phyloP scores from a whole-genome alignment of 2,113 vertebrate species.

The Ciconia maguari region DNA sequence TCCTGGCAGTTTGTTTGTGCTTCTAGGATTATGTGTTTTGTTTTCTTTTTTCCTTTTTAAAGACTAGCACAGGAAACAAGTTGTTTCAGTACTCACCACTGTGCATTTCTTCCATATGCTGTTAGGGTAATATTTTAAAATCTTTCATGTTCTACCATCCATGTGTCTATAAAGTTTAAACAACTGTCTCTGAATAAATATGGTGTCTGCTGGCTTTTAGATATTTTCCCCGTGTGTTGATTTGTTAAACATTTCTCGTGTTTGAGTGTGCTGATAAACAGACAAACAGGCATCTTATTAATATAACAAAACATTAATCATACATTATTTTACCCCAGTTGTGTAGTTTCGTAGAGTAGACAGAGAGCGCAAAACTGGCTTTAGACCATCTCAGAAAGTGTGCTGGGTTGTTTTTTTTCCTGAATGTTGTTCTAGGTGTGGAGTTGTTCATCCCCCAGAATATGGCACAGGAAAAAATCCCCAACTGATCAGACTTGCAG shows the following conservation, averaged over 20 bases:
- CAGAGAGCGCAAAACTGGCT: background rate
- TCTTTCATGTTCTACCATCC: background rate
- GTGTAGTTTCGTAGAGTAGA: background rate
- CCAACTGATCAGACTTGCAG: background rate
- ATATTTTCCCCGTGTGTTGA: background rate
- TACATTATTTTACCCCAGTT: background rate
- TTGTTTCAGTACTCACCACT: conserved; percentile 41
- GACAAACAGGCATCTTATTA: background rate
- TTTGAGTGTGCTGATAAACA: background rate
- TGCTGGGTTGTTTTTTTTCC: background rate
- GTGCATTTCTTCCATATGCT: conserved; percentile 32
- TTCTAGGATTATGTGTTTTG: conserved; percentile 39
- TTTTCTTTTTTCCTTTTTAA: conserved; percentile 9
- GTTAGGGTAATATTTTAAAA: background rate
- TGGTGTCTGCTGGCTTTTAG: background rate
- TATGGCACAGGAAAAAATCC: background rate
- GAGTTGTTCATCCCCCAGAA: background rate
- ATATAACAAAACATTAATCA: background rate
- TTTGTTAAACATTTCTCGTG: background rate
- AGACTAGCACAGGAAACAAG: conserved; percentile 56
- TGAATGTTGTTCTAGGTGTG: background rate
- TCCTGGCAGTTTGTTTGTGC: conserved; percentile 23
- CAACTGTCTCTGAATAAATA: background rate
- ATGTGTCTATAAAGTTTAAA: background rate
- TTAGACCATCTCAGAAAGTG: background rate